phyloP scores from a whole-genome alignment of 2,113 vertebrate species.

The Elanus axillaris region DNA sequence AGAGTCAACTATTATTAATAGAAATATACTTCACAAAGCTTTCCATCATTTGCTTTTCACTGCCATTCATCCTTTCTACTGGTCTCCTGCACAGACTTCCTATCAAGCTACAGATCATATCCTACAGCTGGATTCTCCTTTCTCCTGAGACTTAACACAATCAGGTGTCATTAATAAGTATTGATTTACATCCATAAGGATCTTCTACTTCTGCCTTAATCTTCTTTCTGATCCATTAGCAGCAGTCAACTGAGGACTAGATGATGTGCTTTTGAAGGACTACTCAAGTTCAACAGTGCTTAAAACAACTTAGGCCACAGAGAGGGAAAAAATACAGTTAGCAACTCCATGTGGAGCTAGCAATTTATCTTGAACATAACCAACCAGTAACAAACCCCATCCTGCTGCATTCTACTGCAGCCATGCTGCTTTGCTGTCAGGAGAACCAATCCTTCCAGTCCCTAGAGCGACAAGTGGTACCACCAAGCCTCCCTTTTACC shows the following conservation, averaged over 20 bases:
- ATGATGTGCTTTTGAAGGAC: rapidly evolving
- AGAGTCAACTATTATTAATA: not conserved
- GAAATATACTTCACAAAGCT: not conserved
- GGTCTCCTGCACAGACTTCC: not conserved
- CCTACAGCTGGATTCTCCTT: not conserved
- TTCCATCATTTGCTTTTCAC: not conserved
- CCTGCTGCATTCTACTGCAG: no score
- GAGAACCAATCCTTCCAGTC: not conserved
- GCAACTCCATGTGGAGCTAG: not conserved
- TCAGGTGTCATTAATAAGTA: not conserved
- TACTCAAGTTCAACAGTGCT: not conserved
- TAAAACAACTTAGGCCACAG: not conserved
- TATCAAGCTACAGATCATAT: not conserved
- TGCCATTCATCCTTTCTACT: not conserved
- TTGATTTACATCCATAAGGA: not conserved
- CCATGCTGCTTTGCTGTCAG: not conserved
- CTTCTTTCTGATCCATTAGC: not conserved
- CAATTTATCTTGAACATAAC: not conserved
- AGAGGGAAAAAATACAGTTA: not conserved
- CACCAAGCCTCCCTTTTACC: not conserved
- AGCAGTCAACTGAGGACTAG: not conserved
- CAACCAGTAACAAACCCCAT: not conserved
- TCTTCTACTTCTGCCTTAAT: not conserved
- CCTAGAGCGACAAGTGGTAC: not conserved
- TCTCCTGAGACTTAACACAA: not conserved